Evolutionary conservation across 1,140 invertebrate species (phyloP).

Genomic region (Leptinotarsa lineolata): DNA sequence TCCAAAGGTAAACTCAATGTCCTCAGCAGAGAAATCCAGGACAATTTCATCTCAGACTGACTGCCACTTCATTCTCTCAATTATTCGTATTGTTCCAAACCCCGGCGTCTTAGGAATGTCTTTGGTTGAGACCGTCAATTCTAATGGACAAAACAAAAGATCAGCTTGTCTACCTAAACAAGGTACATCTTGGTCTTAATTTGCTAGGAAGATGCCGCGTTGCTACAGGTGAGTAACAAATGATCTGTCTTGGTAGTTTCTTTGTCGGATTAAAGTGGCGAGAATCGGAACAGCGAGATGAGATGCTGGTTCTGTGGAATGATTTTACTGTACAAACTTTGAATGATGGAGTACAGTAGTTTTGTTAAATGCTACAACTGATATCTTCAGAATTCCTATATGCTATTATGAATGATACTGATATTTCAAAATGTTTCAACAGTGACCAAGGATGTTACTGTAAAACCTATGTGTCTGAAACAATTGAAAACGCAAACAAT

Average conservation of each 20-base stretch:
- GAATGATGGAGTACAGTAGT: too few species aligned
- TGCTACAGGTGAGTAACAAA: background rate
- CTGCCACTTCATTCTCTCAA: conserved; percentile 1
- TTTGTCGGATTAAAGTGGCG: background rate
- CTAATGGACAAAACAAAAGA: conserved; percentile 14
- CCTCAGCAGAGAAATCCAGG: background rate
- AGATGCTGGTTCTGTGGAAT: too few species aligned
- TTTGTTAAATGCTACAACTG: too few species aligned
- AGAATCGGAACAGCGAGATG: too few species aligned
- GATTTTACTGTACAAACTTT: too few species aligned
- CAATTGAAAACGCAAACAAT: too few species aligned
- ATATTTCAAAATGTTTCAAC: too few species aligned
- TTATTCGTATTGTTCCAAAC: background rate
- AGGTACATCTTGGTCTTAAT: background rate
- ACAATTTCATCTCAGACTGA: background rate
- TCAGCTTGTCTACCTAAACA: conserved; percentile 19
- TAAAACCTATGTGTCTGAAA: too few species aligned
- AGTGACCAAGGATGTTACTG: too few species aligned
- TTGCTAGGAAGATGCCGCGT: background rate
- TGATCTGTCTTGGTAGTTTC: background rate
- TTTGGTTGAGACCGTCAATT: conserved; percentile 13
- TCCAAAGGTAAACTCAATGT: too few species aligned
- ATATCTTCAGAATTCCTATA: too few species aligned
- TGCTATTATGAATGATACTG: too few species aligned
- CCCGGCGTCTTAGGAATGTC: background rate